These are phyloP conservation scores for Catharus bicknelli DNA, from an alignment of 2,113 vertebrate genomes.

Conservation along the genomic window DNA sequence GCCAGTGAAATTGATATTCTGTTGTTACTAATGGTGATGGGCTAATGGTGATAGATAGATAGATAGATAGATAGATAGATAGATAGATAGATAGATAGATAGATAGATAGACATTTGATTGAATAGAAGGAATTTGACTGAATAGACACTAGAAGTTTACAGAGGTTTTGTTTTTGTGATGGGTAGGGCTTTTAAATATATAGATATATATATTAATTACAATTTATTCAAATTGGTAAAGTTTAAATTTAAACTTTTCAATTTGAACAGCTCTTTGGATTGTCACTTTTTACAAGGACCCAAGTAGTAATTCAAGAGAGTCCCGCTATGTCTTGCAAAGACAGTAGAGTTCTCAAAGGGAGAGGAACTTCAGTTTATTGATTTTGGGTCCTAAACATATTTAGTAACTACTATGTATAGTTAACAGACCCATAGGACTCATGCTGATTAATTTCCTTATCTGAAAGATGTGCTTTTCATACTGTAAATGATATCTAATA, in stretches of 20 bases:
- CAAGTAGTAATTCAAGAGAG: neutral
- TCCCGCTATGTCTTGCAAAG: neutral
- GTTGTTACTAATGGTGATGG: neutral
- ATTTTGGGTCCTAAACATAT: neutral
- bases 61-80: too few relatives aligned
- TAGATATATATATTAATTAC: neutral
- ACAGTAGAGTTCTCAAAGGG: neutral
- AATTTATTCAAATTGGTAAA: neutral
- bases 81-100: too few relatives aligned
- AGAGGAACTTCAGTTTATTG: neutral
- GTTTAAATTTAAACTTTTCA: neutral
- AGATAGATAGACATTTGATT: neutral
- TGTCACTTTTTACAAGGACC: neutral
- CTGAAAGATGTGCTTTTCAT: neutral
- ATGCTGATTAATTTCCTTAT: slow-evolving; percentile 30
- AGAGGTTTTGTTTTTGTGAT: neutral
- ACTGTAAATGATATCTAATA: neutral
- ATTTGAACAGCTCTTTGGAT: neutral
- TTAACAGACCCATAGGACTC: neutral
- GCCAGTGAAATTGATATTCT: neutral
- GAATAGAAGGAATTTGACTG: neutral
- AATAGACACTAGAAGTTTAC: neutral
- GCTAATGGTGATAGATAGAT: neutral
- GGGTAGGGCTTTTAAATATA: neutral
- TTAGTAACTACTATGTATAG: slow-evolving; percentile 4